Evolutionary conservation across 2,797 vertebrate species (phyloP), one percentile per base, ranked within the genome.

Genomic region (Manis pentadactyla): DNA sequence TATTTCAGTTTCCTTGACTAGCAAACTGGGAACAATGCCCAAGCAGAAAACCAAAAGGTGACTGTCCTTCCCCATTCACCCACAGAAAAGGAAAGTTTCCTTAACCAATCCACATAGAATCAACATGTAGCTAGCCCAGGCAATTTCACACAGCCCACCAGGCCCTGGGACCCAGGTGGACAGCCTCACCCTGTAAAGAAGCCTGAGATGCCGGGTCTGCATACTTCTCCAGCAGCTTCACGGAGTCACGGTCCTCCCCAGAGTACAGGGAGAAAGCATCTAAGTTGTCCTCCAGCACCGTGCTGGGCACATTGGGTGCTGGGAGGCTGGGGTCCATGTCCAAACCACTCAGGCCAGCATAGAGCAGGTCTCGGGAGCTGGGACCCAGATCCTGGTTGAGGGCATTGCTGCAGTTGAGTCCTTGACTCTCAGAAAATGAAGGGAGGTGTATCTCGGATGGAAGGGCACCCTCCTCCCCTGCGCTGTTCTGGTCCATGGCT

Each of bases 401-500:
- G 10, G 94, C 75, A 42, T 98, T 85, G 0, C 94, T 95, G 73
- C 97, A 98, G 83, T 84, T 63, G 94, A 98, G 96, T 27, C 83
- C 92, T 51, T 94, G 97, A 86, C 95, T 93, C 78, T 98, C 97
- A 0, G 98, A 82, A 93, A 98, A 98, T 0, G 95, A 93, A 27
- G 97, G 78, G 34, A 98, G 97, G 31, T 96, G 97, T 85, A 95
- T 88, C 86, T 98, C 97, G 11, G 98, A 94, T 0, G 95, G 96
- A 78, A 98, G 96, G 51, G 96, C 11, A 4, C 84, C 94, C 71
- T 98, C 96, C 0, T 98, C 97, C 23, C 83, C 92, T 8, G 97
- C 81, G 87, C 68, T 92, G 79, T 96, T 98, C 83, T 94, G 98
- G 46, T 98, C 98, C 98, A 98, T 98, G 94, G 95, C 27, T 87